Percentiles rank a stretch among this genome's conserved stretches.
These are phyloP conservation scores for Chaetophractus vellerosus DNA, from an alignment of 2,797 vertebrate genomes.

Conservation along the genomic window DNA sequence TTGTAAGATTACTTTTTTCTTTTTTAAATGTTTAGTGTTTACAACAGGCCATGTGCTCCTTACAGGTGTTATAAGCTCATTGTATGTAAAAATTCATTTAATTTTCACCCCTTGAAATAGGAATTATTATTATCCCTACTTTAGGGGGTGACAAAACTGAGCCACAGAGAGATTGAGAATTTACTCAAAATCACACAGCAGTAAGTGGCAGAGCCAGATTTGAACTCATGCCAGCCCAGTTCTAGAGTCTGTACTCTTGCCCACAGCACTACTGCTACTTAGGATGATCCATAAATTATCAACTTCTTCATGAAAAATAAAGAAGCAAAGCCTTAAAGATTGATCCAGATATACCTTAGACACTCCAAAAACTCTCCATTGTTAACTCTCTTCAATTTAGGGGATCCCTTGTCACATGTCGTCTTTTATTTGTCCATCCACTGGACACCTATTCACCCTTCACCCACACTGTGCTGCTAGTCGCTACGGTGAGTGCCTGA, in stretches of 20 bases:
- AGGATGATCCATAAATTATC: background rate
- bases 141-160: constrained; percentile 35
- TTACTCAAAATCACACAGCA: background rate
- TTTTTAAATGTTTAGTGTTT: constrained; percentile 60
- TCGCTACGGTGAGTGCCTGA: background rate
- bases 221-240: background rate
- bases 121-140: constrained; percentile 9
- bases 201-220: background rate
- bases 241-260: background rate
- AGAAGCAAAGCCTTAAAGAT: constrained; percentile 32
- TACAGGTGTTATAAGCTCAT: background rate
- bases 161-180: background rate
- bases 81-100: constrained; percentile 43
- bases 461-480: background rate
- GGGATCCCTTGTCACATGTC: background rate
- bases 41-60: constrained; percentile 2
- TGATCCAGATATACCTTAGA: background rate
- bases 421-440: background rate
- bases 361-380: background rate
- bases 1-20: background rate
- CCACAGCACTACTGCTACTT: background rate
- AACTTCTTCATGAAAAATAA: background rate
- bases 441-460: background rate
- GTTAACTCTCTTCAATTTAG: background rate
- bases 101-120: constrained; percentile 53